Conservation (phyloP, 23 tunicate species). For the Clavelina lepadiformis region DNA sequence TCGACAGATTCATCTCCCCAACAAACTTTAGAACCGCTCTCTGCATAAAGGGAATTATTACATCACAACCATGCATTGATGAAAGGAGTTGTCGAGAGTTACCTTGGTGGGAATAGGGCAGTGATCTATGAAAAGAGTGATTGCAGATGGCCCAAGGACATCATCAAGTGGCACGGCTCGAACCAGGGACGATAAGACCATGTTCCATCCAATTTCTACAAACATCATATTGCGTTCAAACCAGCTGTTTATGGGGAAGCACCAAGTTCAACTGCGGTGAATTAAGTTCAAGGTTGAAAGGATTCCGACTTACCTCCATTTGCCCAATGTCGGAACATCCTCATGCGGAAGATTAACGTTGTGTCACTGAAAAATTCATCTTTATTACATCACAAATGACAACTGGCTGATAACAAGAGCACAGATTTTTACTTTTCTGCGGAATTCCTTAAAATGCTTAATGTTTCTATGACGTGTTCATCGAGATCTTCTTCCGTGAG, state of each 20-base stretch:
- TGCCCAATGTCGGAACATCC: slow-evolving; percentile 82
- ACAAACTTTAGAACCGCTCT: slow-evolving; percentile 64
- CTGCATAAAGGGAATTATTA: slow-evolving; percentile 4
- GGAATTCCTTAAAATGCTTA: slow-evolving; percentile 49
- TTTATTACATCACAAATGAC: too few relatives aligned
- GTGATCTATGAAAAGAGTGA: slow-evolving; percentile 86
- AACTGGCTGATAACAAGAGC: too few relatives aligned
- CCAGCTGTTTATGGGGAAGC: too few relatives aligned
- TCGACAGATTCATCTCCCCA: slow-evolving; percentile 30
- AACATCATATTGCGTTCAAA: not conserved
- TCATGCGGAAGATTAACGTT: slow-evolving; percentile 61
- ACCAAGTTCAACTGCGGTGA: too few relatives aligned
- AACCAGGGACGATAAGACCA: slow-evolving; percentile 67
- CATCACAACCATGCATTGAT: too few relatives aligned
- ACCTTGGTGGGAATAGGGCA: slow-evolving; percentile 84
- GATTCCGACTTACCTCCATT: slow-evolving; percentile 47
- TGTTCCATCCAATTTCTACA: slow-evolving; percentile 84
- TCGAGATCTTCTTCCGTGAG: slow-evolving; percentile 69
- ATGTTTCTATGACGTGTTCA: slow-evolving; percentile 78
- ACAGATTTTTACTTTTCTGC: slow-evolving; percentile 68
- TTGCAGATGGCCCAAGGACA: slow-evolving; percentile 81
- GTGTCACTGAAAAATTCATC: slow-evolving; percentile 89
- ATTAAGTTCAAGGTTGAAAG: too few relatives aligned
- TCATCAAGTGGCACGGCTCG: slow-evolving; percentile 79
- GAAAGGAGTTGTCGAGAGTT: too few relatives aligned